Evolutionary conservation across 2,113 vertebrate genomes (phyloP).

Genomic region (Vidua macroura): DNA sequence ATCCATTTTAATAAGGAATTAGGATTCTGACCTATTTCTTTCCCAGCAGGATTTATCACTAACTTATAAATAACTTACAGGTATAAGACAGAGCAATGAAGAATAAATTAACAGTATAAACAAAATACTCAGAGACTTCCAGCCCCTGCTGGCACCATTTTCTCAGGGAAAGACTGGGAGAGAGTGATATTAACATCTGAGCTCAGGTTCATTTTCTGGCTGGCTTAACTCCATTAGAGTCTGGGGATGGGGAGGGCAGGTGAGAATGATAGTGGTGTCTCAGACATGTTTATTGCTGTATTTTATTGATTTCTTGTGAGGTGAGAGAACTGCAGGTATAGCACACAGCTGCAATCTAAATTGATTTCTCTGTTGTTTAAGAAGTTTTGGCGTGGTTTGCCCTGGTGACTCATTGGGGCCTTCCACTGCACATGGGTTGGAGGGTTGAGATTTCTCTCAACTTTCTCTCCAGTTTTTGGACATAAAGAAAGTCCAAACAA

Average conservation of each 20-base stretch:
- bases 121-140: background rate
- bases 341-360: background rate
- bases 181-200: background rate
- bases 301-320: background rate
- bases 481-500: background rate
- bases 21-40: slow-evolving; percentile 54
- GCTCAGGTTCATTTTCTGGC: background rate
- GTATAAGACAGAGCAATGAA: background rate
- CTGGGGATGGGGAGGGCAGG: background rate
- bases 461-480: background rate
- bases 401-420: background rate
- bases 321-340: background rate
- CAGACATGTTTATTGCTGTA: background rate
- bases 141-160: background rate
- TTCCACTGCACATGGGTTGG: background rate
- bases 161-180: background rate
- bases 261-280: background rate
- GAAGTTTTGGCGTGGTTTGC: background rate
- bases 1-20: slow-evolving; percentile 33
- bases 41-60: background rate
- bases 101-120: slow-evolving; percentile 49
- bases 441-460: too few relatives aligned
- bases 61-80: slow-evolving; percentile 30
- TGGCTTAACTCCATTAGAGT: slow-evolving; percentile 21
- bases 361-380: background rate